These are phyloP conservation scores for Suncus etruscus DNA, from an alignment of 2,113 vertebrate genomes.

Conservation along the genomic window DNA sequence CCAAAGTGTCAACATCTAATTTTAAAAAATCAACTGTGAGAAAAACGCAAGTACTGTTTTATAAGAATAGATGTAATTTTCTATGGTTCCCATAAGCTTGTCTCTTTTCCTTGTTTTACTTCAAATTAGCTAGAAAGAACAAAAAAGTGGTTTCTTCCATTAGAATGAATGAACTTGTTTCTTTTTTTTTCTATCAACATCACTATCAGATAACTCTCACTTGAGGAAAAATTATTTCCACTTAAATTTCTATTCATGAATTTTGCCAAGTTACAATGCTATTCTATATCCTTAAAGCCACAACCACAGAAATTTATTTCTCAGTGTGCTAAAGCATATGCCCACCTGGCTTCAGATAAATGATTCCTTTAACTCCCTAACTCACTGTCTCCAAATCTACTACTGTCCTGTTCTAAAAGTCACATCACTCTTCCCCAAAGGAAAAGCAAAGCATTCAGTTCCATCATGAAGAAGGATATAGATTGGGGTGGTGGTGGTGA, in stretches of 20 bases:
- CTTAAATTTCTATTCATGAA: conserved; percentile 68
- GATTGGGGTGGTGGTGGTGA: neutral
- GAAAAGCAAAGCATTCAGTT: neutral
- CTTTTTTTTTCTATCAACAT: conserved; percentile 54
- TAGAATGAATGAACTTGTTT: conserved; percentile 43
- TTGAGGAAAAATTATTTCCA: conserved; percentile 54
- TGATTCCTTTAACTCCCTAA: conserved; percentile 64
- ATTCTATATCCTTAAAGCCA: conserved; percentile 58
- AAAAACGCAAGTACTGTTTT: conserved; percentile 57
- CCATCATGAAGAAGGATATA: neutral
- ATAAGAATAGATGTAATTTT: neutral
- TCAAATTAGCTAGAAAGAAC: conserved; percentile 54
- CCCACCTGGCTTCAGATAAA: conserved; percentile 34
- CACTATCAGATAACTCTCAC: conserved; percentile 52
- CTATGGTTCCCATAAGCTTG: neutral
- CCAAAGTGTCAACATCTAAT: conserved; percentile 44
- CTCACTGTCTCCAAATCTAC: conserved; percentile 41
- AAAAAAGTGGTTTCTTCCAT: conserved; percentile 35
- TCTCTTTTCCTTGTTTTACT: conserved; percentile 59
- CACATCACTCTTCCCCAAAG: neutral
- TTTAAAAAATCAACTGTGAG: conserved; percentile 18
- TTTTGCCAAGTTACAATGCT: conserved; percentile 57
- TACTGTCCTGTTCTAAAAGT: neutral
- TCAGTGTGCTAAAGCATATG: neutral
- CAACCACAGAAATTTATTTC: neutral